Conservation (phyloP, 64 coral and sea anemone species). For the Actinia tenebrosa region DNA sequence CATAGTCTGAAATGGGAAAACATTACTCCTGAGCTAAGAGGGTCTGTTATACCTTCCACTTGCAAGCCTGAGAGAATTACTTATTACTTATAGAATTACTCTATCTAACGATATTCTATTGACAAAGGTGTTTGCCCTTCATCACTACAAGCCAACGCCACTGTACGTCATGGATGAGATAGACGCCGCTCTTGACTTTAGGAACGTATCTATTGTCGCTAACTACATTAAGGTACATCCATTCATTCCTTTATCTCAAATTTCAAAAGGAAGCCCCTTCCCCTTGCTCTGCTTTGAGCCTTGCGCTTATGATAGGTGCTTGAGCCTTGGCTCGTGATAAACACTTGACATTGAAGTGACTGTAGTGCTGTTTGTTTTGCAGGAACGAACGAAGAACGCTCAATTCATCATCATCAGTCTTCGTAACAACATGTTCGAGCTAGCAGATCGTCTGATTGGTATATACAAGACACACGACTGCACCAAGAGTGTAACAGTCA, state of each 20-base stretch:
- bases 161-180: conserved; percentile 99
- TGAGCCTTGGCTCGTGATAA: too few relatives aligned
- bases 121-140: conserved; percentile 87
- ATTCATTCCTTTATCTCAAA: not conserved
- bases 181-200: conserved; percentile 93
- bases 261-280: too few relatives aligned
- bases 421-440: conserved; percentile 97
- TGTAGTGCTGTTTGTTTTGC: not conserved
- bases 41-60: too few relatives aligned
- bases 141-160: conserved; percentile 94
- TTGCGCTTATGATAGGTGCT: too few relatives aligned
- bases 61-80: not conserved
- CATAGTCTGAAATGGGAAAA: too few relatives aligned
- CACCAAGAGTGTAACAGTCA: conserved; percentile 79
- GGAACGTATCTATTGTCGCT: conserved; percentile 96
- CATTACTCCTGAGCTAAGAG: too few relatives aligned
- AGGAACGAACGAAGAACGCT: conserved; percentile 96
- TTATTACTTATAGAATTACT: not conserved
- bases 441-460: conserved; percentile 82
- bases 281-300: too few relatives aligned
- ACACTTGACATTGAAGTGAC: not conserved
- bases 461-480: conserved; percentile 92
- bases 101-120: not conserved
- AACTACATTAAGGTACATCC: conserved; percentile 89
- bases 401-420: conserved; percentile 98